Conservation (phyloP, 2,797 vertebrate species). For the Sebastes cheni region DNA sequence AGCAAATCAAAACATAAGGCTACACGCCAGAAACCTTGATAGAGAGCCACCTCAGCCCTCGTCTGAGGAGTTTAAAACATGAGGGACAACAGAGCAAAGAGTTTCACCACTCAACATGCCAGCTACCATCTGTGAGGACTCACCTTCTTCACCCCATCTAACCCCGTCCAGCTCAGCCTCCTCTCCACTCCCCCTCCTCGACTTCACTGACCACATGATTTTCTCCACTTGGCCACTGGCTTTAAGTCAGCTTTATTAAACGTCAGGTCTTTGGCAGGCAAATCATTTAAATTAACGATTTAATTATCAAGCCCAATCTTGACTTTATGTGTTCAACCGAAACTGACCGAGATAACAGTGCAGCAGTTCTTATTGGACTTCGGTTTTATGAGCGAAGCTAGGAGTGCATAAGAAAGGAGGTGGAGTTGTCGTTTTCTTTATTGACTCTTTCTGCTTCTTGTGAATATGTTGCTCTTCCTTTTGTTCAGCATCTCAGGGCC, state of each 20-base stretch:
- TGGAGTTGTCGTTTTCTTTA: not conserved
- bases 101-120: not conserved
- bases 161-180: not conserved
- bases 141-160: not conserved
- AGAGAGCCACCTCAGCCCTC: not conserved
- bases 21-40: not conserved
- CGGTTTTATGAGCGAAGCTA: not conserved
- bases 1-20: not conserved
- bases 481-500: not conserved
- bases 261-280: not conserved
- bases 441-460: not conserved
- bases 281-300: not conserved
- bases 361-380: not conserved
- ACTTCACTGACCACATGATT: not conserved
- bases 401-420: not conserved
- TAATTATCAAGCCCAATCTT: not conserved
- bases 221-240: not conserved
- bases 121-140: not conserved
- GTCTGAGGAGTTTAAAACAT: not conserved
- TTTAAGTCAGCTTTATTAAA: not conserved
- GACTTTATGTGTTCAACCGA: not conserved
- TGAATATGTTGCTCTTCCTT: not conserved
- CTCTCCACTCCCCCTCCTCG: not conserved
- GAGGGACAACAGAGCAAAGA: not conserved
- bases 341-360: not conserved